These are phyloP conservation scores for Smithornis capensis DNA, from an alignment of 2,113 vertebrate genomes.

Conservation along the genomic window DNA sequence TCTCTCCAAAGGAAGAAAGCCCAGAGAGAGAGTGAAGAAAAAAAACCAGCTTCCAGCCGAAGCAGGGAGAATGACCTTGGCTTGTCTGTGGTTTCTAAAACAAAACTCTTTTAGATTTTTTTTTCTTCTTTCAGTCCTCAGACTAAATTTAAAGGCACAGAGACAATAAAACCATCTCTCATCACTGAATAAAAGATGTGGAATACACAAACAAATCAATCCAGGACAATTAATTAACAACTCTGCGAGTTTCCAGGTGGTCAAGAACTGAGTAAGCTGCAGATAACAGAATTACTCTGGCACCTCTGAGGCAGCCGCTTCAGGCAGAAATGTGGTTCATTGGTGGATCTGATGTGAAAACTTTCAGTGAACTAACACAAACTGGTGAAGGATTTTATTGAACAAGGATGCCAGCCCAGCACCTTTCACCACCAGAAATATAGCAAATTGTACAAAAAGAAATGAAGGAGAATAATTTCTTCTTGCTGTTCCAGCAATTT, in stretches of 20 bases:
- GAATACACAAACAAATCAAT: too few species aligned
- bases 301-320: background rate
- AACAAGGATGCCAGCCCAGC: background rate
- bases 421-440: background rate
- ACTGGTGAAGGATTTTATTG: background rate
- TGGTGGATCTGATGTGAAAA: background rate
- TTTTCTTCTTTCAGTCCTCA: too few species aligned
- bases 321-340: background rate
- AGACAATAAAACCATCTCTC: too few species aligned
- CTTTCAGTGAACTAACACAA: background rate
- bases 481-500: background rate
- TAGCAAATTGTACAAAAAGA: fast-evolving
- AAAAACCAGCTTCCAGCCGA: too few species aligned
- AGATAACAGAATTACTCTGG: background rate
- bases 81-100: too few species aligned
- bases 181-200: too few species aligned
- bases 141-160: too few species aligned
- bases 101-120: too few species aligned
- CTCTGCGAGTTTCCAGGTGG: background rate
- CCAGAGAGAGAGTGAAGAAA: too few species aligned
- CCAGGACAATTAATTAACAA: too few species aligned
- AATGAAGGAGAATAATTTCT: background rate
- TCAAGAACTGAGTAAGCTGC: background rate
- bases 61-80: too few species aligned
- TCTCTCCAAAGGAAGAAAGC: too few species aligned